These are phyloP conservation scores for Orthonevra nobilis DNA, from an alignment of 2,888 invertebrate genomes.

Conservation along the genomic window DNA sequence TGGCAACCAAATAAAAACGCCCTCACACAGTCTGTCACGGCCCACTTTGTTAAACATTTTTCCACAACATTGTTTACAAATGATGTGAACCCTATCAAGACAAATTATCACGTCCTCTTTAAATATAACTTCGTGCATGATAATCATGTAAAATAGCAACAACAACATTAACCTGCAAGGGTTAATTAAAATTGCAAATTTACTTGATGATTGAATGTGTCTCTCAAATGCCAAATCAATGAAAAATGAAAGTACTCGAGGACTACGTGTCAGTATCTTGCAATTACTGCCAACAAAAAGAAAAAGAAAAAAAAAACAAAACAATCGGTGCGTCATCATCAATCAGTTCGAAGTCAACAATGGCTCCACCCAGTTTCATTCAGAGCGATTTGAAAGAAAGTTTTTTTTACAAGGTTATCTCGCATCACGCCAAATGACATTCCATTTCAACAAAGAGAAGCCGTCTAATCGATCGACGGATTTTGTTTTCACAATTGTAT, in stretches of 20 bases:
- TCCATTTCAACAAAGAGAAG: constrained; percentile 18
- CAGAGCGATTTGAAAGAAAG: constrained; percentile 44
- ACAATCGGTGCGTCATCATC: constrained; percentile 45
- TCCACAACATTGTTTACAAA: neutral
- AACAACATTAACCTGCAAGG: neutral
- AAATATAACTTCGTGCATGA: constrained; percentile 31
- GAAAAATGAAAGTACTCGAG: constrained; percentile 60
- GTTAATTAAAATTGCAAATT: constrained; percentile 64
- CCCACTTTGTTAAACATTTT: constrained; percentile 3
- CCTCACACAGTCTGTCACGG: constrained; percentile 9
- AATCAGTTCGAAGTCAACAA: constrained; percentile 43
- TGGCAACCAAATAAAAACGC: no score
- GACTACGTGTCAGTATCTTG: constrained; percentile 49
- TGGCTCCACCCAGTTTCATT: constrained; percentile 54
- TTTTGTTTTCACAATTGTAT: constrained; percentile 33
- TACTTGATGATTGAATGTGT: constrained; percentile 44
- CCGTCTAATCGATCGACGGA: constrained; percentile 2
- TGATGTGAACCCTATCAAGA: constrained; percentile 14
- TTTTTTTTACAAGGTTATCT: constrained; percentile 28
- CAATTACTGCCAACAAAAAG: constrained; percentile 54
- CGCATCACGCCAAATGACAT: constrained; percentile 23
- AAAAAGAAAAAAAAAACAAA: no score
- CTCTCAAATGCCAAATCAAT: constrained; percentile 54
- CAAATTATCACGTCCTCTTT: constrained; percentile 14
- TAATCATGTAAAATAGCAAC: constrained; percentile 17